Percentiles rank a stretch among this genome's conserved stretches.
phyloP scores from a whole-genome alignment of 2,113 vertebrate species.

The Charina bottae region DNA sequence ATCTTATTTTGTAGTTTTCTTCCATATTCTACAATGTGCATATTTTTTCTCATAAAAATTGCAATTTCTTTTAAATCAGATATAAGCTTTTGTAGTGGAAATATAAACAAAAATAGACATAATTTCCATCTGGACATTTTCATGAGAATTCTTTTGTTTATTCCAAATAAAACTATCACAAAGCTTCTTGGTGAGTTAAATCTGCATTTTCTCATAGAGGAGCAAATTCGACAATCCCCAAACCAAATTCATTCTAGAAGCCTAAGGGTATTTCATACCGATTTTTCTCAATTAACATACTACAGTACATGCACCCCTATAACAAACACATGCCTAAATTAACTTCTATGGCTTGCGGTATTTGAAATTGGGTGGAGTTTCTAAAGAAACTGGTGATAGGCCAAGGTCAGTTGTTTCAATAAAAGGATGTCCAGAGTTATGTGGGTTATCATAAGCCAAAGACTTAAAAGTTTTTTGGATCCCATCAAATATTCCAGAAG shows the following conservation, averaged over 20 bases:
- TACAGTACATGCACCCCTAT: background rate
- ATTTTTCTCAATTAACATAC: background rate
- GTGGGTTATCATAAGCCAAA: background rate
- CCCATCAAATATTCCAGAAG: background rate
- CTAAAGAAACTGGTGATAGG: background rate
- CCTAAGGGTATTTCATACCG: background rate
- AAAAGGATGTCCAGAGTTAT: background rate
- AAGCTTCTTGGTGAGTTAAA: constrained; percentile 26
- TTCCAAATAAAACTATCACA: constrained; percentile 56
- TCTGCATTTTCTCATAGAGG: constrained; percentile 9
- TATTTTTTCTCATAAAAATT: background rate
- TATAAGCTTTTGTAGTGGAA: background rate
- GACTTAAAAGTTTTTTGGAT: background rate
- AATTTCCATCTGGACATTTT: constrained; percentile 44
- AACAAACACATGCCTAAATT: background rate
- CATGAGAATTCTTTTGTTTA: constrained; percentile 43
- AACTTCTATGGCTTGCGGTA: background rate
- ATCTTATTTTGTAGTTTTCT: constrained; percentile 3
- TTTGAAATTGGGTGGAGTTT: background rate
- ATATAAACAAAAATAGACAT: constrained; percentile 23
- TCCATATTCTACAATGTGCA: background rate
- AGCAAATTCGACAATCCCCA: background rate
- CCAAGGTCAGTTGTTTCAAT: background rate
- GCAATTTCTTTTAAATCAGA: constrained; percentile 37
- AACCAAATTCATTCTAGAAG: background rate